A percentile compares a stretch with the other conserved stretches of the same genome.
Conservation (phyloP, 2,888 invertebrate genomes). For the Neocrepidodera transversa region DNA sequence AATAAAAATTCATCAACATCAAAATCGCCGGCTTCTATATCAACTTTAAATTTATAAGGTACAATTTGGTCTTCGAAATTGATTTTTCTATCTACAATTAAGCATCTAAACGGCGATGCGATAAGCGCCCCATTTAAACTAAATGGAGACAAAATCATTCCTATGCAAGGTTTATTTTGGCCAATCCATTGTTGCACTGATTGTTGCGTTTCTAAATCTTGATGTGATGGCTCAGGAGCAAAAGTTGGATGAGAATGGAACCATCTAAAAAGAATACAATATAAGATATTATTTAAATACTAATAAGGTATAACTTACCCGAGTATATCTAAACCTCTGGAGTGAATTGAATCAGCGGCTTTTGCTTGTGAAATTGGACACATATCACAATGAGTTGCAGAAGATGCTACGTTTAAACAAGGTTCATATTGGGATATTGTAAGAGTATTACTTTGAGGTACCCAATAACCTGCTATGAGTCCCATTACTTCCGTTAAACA, state of each 20-base stretch:
- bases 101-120: slow-evolving; percentile 65
- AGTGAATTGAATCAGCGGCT: slow-evolving; percentile 66
- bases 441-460: slow-evolving; percentile 54
- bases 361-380: slow-evolving; percentile 73
- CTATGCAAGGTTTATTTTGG: slow-evolving; percentile 67
- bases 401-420: slow-evolving; percentile 69
- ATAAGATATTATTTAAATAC: neutral
- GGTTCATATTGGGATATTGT: slow-evolving; percentile 66
- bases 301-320: slow-evolving; percentile 3
- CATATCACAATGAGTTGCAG: slow-evolving; percentile 78
- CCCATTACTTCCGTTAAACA: slow-evolving; percentile 79
- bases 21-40: slow-evolving; percentile 48
- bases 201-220: slow-evolving; percentile 72
- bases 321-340: slow-evolving; percentile 59
- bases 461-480: slow-evolving; percentile 69
- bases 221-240: slow-evolving; percentile 72
- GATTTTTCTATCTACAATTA: slow-evolving; percentile 61
- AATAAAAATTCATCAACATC: slow-evolving; percentile 57
- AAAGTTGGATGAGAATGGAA: slow-evolving; percentile 81
- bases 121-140: slow-evolving; percentile 63
- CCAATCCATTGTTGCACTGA: slow-evolving; percentile 67
- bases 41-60: slow-evolving; percentile 63
- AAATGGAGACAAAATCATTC: slow-evolving; percentile 72
- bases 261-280: slow-evolving; percentile 61
- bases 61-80: slow-evolving; percentile 56